Conservation (phyloP, 2,888 invertebrate species). For the Alentia gelatinosa region DNA sequence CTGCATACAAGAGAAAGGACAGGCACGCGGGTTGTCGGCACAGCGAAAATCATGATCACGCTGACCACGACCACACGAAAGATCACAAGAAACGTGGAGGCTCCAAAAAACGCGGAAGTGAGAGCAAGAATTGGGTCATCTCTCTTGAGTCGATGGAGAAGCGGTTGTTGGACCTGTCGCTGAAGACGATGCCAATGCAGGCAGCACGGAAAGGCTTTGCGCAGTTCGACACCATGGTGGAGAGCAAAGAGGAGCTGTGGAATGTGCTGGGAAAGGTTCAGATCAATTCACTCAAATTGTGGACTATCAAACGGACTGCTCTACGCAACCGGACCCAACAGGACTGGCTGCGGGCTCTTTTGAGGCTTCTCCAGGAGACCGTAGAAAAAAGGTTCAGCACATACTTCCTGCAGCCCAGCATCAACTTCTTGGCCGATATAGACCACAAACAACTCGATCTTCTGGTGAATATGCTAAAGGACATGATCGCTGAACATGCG, state of each 20-base stretch:
- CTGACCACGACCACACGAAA: background rate
- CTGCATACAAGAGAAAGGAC: background rate
- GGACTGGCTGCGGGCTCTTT: constrained; percentile 21
- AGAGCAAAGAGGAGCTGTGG: background rate
- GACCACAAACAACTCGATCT: background rate
- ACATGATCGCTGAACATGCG: background rate
- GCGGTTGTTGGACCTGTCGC: constrained; percentile 26
- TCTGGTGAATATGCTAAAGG: background rate
- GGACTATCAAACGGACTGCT: constrained; percentile 36
- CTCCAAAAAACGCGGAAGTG: background rate
- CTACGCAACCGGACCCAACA: constrained; percentile 15
- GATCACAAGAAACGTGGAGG: background rate
- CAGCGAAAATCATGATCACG: background rate
- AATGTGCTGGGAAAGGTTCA: background rate
- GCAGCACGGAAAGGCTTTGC: background rate
- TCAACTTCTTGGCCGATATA: constrained; percentile 31
- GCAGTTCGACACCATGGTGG: background rate
- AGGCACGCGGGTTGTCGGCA: background rate
- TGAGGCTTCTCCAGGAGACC: background rate
- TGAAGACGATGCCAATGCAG: constrained; percentile 8
- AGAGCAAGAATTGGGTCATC: constrained; percentile 19
- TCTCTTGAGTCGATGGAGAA: constrained; percentile 8
- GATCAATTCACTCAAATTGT: constrained; percentile 10
- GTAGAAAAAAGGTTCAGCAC: constrained; percentile 11
- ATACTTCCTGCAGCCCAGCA: constrained; percentile 36